A percentile compares a stretch with the other conserved stretches of the same genome.
Conservation (phyloP, 2,888 invertebrate species). For the Platycheirus rosarum region DNA sequence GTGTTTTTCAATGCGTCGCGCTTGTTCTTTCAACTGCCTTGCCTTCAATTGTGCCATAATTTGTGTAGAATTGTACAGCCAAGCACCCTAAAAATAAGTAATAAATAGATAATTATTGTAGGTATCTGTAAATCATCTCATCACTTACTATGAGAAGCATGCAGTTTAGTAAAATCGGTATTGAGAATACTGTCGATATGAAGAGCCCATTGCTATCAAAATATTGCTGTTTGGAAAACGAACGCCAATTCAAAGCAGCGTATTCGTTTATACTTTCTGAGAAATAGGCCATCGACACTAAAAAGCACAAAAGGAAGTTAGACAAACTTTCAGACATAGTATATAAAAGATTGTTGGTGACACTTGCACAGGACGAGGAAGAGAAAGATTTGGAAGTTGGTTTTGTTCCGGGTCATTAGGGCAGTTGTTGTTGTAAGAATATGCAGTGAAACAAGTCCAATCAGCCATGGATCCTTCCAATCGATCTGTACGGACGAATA, state of each 20-base stretch:
- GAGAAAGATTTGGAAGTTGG: constrained; percentile 92
- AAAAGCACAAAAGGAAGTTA: constrained; percentile 37
- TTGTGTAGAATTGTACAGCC: no score
- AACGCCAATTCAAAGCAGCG: constrained; percentile 93
- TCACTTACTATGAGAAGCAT: constrained; percentile 96
- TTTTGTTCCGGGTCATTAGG: constrained; percentile 91
- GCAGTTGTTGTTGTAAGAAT: constrained; percentile 90
- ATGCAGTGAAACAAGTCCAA: constrained; percentile 89
- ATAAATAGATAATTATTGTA: no score
- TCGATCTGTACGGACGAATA: constrained; percentile 86
- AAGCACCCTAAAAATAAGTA: no score
- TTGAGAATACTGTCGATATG: constrained; percentile 96
- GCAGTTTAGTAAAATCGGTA: constrained; percentile 95
- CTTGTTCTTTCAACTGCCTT: no score
- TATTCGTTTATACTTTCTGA: constrained; percentile 95
- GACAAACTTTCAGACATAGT: no score
- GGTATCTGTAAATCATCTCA: no score
- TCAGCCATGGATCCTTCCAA: constrained; percentile 94
- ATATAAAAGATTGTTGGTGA: no score
- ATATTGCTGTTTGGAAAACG: constrained; percentile 95
- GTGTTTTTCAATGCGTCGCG: no score
- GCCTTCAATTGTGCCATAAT: no score
- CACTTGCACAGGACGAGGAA: constrained; percentile 92
- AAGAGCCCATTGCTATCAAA: constrained; percentile 97
- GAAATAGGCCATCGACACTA: constrained; percentile 93